Conservation (phyloP, 2,113 vertebrate genomes). For the Bambusicola thoracicus region DNA sequence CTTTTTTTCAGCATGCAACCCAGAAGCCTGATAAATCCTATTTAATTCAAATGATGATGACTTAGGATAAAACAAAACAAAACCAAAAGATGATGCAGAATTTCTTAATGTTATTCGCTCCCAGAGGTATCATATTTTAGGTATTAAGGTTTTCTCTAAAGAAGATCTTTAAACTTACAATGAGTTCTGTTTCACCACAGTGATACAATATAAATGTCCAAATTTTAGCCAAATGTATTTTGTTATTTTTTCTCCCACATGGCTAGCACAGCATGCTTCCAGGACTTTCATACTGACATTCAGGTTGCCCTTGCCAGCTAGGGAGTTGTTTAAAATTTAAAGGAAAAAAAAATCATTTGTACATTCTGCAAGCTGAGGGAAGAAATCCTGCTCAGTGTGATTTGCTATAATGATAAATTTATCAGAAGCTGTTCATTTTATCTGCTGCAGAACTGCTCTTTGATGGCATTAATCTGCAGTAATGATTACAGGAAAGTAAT, state of each 20-base stretch:
- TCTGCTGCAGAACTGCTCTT: conserved; percentile 69
- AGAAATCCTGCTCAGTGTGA: conserved; percentile 38
- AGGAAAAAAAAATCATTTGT: conserved; percentile 49
- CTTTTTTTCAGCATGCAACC: neutral
- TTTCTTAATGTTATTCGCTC: neutral
- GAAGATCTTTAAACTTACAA: neutral
- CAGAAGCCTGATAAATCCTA: neutral
- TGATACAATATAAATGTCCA: neutral
- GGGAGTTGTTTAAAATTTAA: conserved; percentile 51
- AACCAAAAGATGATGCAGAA: rapidly evolving
- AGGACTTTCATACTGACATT: conserved; percentile 21
- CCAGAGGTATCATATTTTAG: neutral
- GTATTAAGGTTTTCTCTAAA: neutral
- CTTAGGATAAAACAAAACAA: conserved; percentile 30
- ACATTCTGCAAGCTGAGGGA: conserved; percentile 52
- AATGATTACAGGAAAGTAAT: conserved; percentile 71
- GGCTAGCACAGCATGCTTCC: neutral
- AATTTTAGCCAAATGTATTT: conserved; percentile 5
- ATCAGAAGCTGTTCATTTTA: conserved; percentile 67
- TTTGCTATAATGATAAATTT: conserved; percentile 74
- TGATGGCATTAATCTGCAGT: conserved; percentile 73
- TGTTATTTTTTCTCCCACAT: neutral
- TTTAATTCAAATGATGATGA: conserved; percentile 5
- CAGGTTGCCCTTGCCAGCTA: conserved; percentile 30
- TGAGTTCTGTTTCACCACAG: neutral